A percentile compares a stretch with the other conserved stretches of the same genome.
Conservation (phyloP, 2,888 invertebrate genomes). For the Drosophila differens region DNA sequence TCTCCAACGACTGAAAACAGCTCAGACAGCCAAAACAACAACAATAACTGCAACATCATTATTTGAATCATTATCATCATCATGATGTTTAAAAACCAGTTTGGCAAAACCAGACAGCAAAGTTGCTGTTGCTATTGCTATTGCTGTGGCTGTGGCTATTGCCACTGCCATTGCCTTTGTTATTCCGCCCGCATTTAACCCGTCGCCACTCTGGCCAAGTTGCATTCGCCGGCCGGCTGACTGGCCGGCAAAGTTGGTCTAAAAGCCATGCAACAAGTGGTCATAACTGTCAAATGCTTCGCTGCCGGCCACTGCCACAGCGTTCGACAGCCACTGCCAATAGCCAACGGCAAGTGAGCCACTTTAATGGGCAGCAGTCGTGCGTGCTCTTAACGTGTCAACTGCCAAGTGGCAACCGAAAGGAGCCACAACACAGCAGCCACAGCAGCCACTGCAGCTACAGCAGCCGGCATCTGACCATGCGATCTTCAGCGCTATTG, state of each 20-base stretch:
- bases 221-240: slow-evolving; percentile 42
- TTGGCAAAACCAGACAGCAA: slow-evolving; percentile 45
- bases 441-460: slow-evolving; percentile 6
- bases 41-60: slow-evolving; percentile 22
- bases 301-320: slow-evolving; percentile 10
- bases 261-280: slow-evolving; percentile 70
- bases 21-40: slow-evolving; percentile 33
- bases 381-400: slow-evolving; percentile 82
- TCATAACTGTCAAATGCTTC: slow-evolving; percentile 78
- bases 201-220: slow-evolving; percentile 6
- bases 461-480: slow-evolving; percentile 48
- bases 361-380: slow-evolving; percentile 69
- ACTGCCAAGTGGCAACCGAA: slow-evolving; percentile 55
- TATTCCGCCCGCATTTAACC: slow-evolving; percentile 23
- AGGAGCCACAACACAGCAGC: slow-evolving; percentile 5
- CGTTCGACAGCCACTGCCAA: slow-evolving; percentile 41
- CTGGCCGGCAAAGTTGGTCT: slow-evolving; percentile 62
- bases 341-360: slow-evolving; percentile 49
- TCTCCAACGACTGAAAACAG: slow-evolving; percentile 21
- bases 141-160: slow-evolving; percentile 18
- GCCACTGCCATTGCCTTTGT: slow-evolving; percentile 43
- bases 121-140: slow-evolving; percentile 25
- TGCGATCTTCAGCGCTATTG: slow-evolving; percentile 51
- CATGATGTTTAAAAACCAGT: slow-evolving; percentile 62
- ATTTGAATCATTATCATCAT: slow-evolving; percentile 27